phyloP scores from a whole-genome alignment of 2,113 vertebrate genomes.

The Amblyopsis rosae region DNA sequence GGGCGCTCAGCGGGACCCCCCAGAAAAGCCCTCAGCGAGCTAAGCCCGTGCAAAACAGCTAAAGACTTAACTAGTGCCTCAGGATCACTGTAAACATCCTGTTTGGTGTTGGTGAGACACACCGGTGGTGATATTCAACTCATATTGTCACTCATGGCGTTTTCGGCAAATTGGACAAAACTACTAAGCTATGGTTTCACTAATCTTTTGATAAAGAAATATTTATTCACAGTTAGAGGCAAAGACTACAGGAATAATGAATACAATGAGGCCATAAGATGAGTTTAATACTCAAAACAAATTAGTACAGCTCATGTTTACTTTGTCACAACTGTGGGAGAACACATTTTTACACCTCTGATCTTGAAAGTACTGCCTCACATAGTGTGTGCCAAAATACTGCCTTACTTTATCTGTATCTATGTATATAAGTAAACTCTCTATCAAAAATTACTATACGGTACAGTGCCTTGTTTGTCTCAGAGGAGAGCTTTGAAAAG shows the following conservation, averaged over 20 bases:
- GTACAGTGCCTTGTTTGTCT: constrained; percentile 70
- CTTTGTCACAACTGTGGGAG: constrained; percentile 8
- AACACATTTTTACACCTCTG: constrained; percentile 8
- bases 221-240: constrained; percentile 3
- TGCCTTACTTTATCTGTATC: constrained; percentile 50
- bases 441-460: constrained; percentile 53
- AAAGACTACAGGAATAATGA: constrained; percentile 37
- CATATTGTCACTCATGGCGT: constrained; percentile 19
- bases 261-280: constrained; percentile 32
- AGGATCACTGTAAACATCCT: constrained; percentile 62
- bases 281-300: constrained; percentile 25
- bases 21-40: constrained; percentile 66
- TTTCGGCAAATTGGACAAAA: constrained; percentile 32
- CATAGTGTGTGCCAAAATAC: constrained; percentile 49
- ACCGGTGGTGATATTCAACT: constrained; percentile 25
- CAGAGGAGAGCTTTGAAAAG: constrained; percentile 58
- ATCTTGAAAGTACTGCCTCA: constrained; percentile 46
- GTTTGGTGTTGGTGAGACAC: constrained; percentile 55
- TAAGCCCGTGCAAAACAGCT: constrained; percentile 59
- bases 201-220: constrained; percentile 23
- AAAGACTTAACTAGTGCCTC: constrained; percentile 73
- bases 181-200: constrained; percentile 33
- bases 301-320: not conserved
- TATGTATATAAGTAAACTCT: constrained; percentile 41
- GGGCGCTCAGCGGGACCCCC: constrained; percentile 39